Evolutionary conservation across 2,888 invertebrate species (phyloP).

Genomic region (Mesorhabditis belari): DNA sequence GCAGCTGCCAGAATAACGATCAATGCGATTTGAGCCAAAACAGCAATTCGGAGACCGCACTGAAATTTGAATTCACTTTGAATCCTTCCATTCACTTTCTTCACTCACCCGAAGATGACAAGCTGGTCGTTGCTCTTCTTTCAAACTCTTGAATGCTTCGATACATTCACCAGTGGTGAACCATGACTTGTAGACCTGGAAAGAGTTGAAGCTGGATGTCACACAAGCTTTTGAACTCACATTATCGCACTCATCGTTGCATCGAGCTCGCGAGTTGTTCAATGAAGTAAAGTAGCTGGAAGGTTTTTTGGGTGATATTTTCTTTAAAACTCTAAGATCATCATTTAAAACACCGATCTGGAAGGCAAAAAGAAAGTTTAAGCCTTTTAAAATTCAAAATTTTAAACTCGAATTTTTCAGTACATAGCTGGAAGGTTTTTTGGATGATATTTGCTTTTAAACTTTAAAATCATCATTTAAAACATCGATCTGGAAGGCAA

Average conservation of each 20-base stretch:
- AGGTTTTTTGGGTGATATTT: too few species aligned
- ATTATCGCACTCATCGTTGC: constrained; percentile 52
- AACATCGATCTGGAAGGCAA: too few species aligned
- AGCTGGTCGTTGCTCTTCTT: constrained; percentile 33
- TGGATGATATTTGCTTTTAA: too few species aligned
- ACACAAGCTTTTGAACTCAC: constrained; percentile 11
- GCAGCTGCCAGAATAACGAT: constrained; percentile 45
- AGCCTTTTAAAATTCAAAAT: too few species aligned
- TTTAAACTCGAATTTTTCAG: too few species aligned
- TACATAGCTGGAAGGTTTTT: too few species aligned
- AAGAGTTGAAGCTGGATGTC: neutral
- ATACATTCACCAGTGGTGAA: constrained; percentile 51
- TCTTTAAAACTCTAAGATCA: too few species aligned
- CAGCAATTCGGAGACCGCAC: neutral
- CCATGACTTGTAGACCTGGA: constrained; percentile 43
- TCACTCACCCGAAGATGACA: neutral
- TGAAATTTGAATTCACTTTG: neutral
- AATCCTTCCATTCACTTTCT: neutral
- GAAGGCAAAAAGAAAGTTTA: too few species aligned
- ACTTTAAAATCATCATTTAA: too few species aligned
- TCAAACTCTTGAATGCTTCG: constrained; percentile 37
- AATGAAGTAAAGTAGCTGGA: constrained; percentile 47
- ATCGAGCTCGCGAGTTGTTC: constrained; percentile 43
- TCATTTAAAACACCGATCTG: too few species aligned
- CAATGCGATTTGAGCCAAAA: constrained; percentile 30